Evolutionary conservation across 2,113 vertebrate genomes (phyloP).

Genomic region (Vidua chalybeata): DNA sequence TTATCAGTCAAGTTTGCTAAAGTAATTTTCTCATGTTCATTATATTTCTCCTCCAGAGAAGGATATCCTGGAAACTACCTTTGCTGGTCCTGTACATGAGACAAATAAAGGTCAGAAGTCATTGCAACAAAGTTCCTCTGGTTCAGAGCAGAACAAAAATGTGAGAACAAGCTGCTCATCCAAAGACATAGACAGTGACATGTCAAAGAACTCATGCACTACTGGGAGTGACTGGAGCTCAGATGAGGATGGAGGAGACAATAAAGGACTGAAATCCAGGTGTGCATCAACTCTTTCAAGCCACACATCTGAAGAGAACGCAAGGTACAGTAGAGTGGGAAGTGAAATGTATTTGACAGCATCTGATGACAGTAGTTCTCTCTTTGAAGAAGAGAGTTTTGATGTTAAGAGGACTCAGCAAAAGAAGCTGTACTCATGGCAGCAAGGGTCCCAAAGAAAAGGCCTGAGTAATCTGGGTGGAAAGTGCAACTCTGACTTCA

Average conservation of each 20-base stretch:
- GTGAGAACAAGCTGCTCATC: slow-evolving; percentile 38
- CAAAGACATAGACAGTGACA: slow-evolving; percentile 54
- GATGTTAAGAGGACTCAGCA: slow-evolving; percentile 74
- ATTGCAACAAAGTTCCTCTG: slow-evolving; percentile 41
- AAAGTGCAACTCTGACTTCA: slow-evolving; percentile 63
- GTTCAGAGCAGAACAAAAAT: slow-evolving; percentile 61
- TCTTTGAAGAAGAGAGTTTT: slow-evolving; percentile 87
- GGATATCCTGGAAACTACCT: slow-evolving; percentile 67
- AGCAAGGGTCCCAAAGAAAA: slow-evolving; percentile 73
- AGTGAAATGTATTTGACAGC: slow-evolving; percentile 90
- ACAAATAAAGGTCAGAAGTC: slow-evolving; percentile 62
- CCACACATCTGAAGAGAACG: slow-evolving; percentile 79
- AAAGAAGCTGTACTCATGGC: slow-evolving; percentile 75
- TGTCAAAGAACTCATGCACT: slow-evolving; percentile 69
- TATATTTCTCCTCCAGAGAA: slow-evolving; percentile 74
- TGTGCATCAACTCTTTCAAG: slow-evolving; percentile 77
- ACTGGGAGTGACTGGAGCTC: slow-evolving; percentile 79
- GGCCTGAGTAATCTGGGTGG: slow-evolving; percentile 51
- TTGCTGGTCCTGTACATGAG: slow-evolving; percentile 45
- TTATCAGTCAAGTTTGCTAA: slow-evolving; percentile 16
- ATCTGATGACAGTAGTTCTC: slow-evolving; percentile 92
- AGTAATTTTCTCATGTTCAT: slow-evolving; percentile 24
- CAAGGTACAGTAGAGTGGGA: slow-evolving; percentile 74
- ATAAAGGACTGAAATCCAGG: slow-evolving; percentile 68
- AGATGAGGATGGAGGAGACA: slow-evolving; percentile 74